phyloP scores from a whole-genome alignment of 1,140 invertebrate species.

The Contarinia nasturtii region DNA sequence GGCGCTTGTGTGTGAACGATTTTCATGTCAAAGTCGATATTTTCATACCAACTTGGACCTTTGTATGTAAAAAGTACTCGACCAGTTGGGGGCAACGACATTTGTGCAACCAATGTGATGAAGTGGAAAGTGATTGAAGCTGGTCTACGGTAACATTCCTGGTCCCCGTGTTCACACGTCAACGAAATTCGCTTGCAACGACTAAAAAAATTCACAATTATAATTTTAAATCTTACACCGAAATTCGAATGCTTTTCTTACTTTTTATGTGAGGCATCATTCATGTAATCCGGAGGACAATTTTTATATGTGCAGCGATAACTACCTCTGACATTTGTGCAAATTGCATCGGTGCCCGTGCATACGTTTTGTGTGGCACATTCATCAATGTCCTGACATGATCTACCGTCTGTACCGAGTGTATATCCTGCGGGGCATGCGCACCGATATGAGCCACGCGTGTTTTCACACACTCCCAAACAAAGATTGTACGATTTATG shows the following conservation, averaged over 20 bases:
- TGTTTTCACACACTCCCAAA: constrained; percentile 71
- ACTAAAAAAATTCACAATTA: constrained; percentile 6
- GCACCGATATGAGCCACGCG: constrained; percentile 71
- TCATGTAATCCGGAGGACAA: constrained; percentile 66
- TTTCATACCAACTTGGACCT: constrained; percentile 44
- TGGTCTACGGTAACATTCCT: constrained; percentile 51
- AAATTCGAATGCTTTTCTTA: constrained; percentile 21
- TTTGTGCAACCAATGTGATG: constrained; percentile 70
- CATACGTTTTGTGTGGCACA: constrained; percentile 45
- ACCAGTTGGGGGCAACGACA: constrained; percentile 46
- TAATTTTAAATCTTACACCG: background rate
- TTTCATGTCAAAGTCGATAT: constrained; percentile 54
- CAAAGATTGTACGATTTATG: constrained; percentile 51
- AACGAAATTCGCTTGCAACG: constrained; percentile 55
- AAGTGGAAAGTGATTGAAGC: constrained; percentile 79
- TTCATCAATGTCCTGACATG: constrained; percentile 79
- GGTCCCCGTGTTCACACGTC: constrained; percentile 46
- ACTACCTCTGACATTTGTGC: constrained; percentile 76
- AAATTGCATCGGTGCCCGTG: constrained; percentile 49
- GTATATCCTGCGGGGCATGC: constrained; percentile 70
- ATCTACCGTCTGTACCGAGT: constrained; percentile 42
- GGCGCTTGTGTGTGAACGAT: constrained; percentile 42
- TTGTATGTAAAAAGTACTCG: constrained; percentile 66
- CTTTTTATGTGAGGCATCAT: constrained; percentile 53
- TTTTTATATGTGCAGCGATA: constrained; percentile 69